Percentiles rank a stretch among this genome's conserved stretches.
These are phyloP conservation scores for Telenomus remus DNA, from an alignment of 1,140 invertebrate species.

Conservation along the genomic window DNA sequence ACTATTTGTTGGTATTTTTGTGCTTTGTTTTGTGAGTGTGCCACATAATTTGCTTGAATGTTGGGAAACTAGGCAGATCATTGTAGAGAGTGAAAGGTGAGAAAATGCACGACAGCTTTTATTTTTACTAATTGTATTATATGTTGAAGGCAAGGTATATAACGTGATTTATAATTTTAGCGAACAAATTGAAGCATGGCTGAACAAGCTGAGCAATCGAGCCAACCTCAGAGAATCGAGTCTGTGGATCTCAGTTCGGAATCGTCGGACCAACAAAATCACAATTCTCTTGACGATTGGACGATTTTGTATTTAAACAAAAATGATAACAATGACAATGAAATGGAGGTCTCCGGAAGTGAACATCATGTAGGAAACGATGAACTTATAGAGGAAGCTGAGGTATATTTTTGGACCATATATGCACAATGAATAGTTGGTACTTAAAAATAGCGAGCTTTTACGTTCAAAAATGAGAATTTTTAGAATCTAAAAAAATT, in stretches of 20 bases:
- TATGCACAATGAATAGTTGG: too few species aligned
- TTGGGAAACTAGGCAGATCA: too few species aligned
- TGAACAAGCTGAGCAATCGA: constrained; percentile 2
- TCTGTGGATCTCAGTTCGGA: constrained; percentile 9
- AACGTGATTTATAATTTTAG: neutral
- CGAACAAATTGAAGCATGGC: constrained; percentile 11
- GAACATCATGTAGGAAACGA: neutral
- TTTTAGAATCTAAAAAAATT: too few species aligned
- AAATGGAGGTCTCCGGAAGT: constrained; percentile 9
- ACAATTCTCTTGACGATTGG: constrained; percentile 22
- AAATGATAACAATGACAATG: constrained; percentile 29
- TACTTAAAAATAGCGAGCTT: too few species aligned
- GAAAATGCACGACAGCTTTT: too few species aligned
- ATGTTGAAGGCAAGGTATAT: neutral
- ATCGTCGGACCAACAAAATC: too few species aligned
- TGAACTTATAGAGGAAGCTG: neutral
- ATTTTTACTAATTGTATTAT: neutral
- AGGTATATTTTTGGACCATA: constrained; percentile 2
- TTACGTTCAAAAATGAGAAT: too few species aligned
- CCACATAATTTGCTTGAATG: too few species aligned
- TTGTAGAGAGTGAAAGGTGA: too few species aligned
- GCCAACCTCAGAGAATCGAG: constrained; percentile 8
- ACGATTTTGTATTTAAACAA: constrained; percentile 27
- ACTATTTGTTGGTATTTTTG: too few species aligned
- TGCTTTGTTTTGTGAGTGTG: too few species aligned